Base-by-base conservation (phyloP, 30 jellyfish, hydroid and myxozoan genomes). In the Rhopilema esculentum region DNA sequence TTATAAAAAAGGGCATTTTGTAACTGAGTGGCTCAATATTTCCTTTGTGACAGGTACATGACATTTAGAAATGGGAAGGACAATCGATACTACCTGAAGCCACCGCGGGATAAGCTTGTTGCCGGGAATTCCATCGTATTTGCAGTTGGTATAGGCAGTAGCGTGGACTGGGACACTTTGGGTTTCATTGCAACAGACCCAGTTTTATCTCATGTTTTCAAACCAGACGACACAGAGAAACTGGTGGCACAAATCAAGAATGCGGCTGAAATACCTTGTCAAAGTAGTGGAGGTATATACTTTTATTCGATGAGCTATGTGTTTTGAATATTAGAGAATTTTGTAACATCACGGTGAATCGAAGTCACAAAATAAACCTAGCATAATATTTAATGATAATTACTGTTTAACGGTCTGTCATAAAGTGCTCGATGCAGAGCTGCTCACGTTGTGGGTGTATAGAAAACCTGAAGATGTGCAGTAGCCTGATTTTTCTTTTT, bases 1-100 rank as follows among this genome's bases (percentile, higher is more conserved):
- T n/a, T n/a, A n/a, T n/a, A n/a, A n/a, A n/a, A n/a, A n/a, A n/a
- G n/a, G n/a, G n/a, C n/a, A n/a, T n/a, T n/a, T n/a, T n/a, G n/a
- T n/a, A n/a, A n/a, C n/a, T n/a, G n/a, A n/a, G n/a, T n/a, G n/a
- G 57, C 57, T 40, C 57, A 2, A 40, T 40, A 40, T 40, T 40
- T 40, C 57, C 57, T 40, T 40, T 40, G 6, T 40, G 15, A 4
- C 19, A 84, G 93, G 24, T 84, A 71, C 74, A 84, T 84, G 93
- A 84, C 93, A 28, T 72, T 72, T 27, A 40, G 75, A 26, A 30
- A 84, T 23, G 93, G 93, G 15, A 84, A 84, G 51, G 75, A 72
- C 8, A 76, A 84, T 75, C 49, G 19, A 72, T 66, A 7, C 28
- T 73, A 25, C 31, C 65, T 84, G 73, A 8, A 76, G 22, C 66